phyloP scores from a whole-genome alignment of 2,113 vertebrate species.

The Colossoma macropomum region DNA sequence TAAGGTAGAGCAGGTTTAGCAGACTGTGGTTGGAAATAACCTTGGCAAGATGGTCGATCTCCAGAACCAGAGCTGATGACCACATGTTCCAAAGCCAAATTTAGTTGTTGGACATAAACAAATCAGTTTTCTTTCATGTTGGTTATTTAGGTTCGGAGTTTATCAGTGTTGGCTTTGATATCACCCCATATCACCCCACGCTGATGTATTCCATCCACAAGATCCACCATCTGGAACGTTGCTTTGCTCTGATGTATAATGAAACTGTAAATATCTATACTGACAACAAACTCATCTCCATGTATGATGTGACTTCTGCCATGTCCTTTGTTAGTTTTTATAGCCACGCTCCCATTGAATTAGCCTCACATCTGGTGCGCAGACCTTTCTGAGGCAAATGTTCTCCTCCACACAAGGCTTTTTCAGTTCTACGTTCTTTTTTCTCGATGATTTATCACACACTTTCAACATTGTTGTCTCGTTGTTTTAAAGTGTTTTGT shows the following conservation, averaged over 20 bases:
- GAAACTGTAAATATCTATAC: conserved; percentile 18
- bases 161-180: conserved; percentile 20
- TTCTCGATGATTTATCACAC: conserved; percentile 20
- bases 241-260: conserved; percentile 2
- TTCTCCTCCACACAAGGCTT: conserved; percentile 12
- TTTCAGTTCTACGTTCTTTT: not conserved
- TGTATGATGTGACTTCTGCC: conserved; percentile 29
- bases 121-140: not conserved
- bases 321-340: conserved; percentile 13
- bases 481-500: not conserved
- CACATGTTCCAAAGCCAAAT: not conserved
- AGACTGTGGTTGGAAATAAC: too few relatives aligned
- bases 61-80: too few relatives aligned
- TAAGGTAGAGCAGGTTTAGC: too few relatives aligned
- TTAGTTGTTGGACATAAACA: not conserved
- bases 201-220: conserved; percentile 34
- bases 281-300: conserved; percentile 48
- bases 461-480: conserved; percentile 7
- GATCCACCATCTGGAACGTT: conserved; percentile 27
- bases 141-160: conserved; percentile 35
- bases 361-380: conserved; percentile 43
- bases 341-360: conserved; percentile 20
- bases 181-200: conserved; percentile 13
- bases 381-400: conserved; percentile 29
- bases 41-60: too few relatives aligned